Evolutionary conservation across 2,888 invertebrate species (phyloP), one percentile per base, ranked within the genome.

Genomic region (Noctua fimbriata): DNA sequence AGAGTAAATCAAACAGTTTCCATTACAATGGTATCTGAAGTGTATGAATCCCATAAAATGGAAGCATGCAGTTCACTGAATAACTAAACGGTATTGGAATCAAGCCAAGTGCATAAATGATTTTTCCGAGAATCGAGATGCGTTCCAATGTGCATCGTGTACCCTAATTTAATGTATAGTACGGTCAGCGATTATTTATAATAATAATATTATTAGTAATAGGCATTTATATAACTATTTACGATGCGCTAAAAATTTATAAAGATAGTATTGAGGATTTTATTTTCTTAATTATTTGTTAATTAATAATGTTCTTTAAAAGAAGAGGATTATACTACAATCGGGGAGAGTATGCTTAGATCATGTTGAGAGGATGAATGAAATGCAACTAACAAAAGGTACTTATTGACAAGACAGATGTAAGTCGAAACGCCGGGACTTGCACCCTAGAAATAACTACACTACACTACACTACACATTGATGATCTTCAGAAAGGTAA

Each of bases 71-170:
- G 73, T 78, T 71, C 73, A 74, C 69, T 76, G 69, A 76, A 77
- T 87, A 80, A 78, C 77, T 69, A 18, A 82, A 67, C 63, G 44
- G 24, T 69, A 24, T 69, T 87, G 85, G 82, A 79, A 78, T 14
- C 18, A 55, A 71, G 76, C 86, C 86, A 87, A 85, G 55, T 67
- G 52, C 81, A 84, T 67, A n/a, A 55, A 79, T 76, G 55, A 65
- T 73, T 69, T 71, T 81, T 81, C 84, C 71, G 36, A 28, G 81
- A 87, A 87, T 55, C 55, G 36, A 73, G 71, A 78, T 78, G 52
- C 65, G 65, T 74, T 63, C 41, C 36, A 69, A 24, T 52, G 1
- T 32, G 52, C 69, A 32, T 70, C 55, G 14, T 58, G 63, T 69
- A 32, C 47, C n/a, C 24, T 67, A n/a, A 79, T 87, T 76, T 44